phyloP scores from a whole-genome alignment of 2,888 invertebrate genomes.

The Sicus ferrugineus region DNA sequence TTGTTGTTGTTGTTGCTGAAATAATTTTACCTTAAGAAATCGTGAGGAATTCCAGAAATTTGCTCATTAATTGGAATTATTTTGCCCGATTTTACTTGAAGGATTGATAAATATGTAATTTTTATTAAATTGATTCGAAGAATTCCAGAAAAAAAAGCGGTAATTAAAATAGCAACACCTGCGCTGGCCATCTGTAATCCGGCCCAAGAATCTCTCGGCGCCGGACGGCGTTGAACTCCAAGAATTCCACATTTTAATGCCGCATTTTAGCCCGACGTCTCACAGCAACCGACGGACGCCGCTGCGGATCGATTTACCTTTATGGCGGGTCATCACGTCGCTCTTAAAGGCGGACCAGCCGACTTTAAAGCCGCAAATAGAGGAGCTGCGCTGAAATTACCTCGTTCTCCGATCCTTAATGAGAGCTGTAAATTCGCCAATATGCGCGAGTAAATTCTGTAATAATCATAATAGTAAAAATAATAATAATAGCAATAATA shows the following conservation, averaged over 20 bases:
- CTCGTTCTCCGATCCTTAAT: neutral
- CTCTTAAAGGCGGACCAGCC: neutral
- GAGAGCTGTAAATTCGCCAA: neutral
- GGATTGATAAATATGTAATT: neutral
- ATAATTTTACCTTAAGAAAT: neutral
- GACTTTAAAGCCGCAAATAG: neutral
- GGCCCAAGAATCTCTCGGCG: too few species aligned
- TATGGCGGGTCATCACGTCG: neutral
- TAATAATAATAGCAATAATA: neutral
- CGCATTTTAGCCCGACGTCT: too few species aligned
- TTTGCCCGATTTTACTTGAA: too few species aligned
- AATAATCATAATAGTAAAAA: neutral
- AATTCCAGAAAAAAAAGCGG: too few species aligned
- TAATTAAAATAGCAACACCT: too few species aligned
- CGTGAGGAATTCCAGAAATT: neutral
- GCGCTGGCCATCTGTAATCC: too few species aligned
- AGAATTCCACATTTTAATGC: too few species aligned
- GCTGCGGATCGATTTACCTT: neutral
- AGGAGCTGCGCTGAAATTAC: neutral
- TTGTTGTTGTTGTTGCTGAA: slow-evolving; percentile 2
- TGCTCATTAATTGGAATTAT: neutral
- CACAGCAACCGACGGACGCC: too few species aligned
- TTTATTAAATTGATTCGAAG: neutral
- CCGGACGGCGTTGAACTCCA: too few species aligned
- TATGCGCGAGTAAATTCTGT: neutral